Conservation (phyloP, 2,797 vertebrate species). For the Sebastolobus alascanus region DNA sequence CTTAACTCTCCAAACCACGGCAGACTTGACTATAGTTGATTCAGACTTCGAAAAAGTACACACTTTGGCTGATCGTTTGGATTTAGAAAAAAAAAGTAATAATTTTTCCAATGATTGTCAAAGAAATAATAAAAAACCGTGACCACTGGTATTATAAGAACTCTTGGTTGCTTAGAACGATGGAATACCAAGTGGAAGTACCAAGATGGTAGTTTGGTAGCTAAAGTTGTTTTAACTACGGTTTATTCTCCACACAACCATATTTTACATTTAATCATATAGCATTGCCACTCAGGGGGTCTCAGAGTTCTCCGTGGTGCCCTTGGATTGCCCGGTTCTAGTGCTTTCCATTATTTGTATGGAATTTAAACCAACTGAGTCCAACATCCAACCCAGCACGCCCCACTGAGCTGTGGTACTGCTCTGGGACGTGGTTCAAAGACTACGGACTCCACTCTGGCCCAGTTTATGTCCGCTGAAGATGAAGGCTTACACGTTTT, state of each 20-base stretch:
- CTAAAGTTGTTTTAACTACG: not conserved
- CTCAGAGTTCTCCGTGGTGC: conserved; percentile 15
- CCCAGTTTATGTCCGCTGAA: conserved; percentile 40
- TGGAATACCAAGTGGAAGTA: not conserved
- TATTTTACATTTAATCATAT: conserved; percentile 17
- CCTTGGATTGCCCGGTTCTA: conserved; percentile 19
- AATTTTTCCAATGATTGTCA: conserved; percentile 6
- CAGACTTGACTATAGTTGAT: conserved; percentile 1
- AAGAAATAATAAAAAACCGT: conserved; percentile 20
- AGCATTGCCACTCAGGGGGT: not conserved
- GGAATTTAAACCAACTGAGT: conserved; percentile 55
- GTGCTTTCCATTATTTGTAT: conserved; percentile 50
- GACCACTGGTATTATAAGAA: not conserved
- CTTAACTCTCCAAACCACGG: not conserved
- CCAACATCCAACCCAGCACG: conserved; percentile 18
- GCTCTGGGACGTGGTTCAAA: conserved; percentile 46
- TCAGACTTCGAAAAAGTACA: conserved; percentile 12
- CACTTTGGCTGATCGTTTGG: conserved; percentile 8
- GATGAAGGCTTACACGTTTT: conserved; percentile 41
- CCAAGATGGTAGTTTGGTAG: conserved; percentile 17
- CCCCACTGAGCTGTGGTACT: conserved; percentile 32
- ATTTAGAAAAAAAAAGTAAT: not conserved
- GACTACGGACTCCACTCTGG: conserved; percentile 26
- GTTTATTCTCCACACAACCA: conserved; percentile 10
- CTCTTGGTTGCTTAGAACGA: conserved; percentile 4